Evolutionary conservation across 1,140 invertebrate species (phyloP).

Genomic region (Pemphigus obesinymphae): DNA sequence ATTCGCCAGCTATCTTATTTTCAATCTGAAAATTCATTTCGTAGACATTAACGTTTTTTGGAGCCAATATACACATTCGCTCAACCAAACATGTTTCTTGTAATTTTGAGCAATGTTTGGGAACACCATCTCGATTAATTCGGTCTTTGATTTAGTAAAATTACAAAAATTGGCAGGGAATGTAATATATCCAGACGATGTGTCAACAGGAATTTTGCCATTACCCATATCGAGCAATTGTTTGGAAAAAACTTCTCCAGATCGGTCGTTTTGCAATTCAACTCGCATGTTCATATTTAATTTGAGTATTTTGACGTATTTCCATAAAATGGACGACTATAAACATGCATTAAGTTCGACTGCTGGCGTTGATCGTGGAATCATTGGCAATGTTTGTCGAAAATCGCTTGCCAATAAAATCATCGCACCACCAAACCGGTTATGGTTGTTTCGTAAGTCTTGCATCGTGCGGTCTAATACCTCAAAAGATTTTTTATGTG

Average conservation of each 20-base stretch:
- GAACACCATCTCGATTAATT: conserved; percentile 48
- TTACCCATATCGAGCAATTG: background rate
- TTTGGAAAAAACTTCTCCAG: conserved; percentile 1
- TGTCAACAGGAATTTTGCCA: background rate
- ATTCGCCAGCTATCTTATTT: conserved; percentile 43
- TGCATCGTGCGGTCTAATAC: conserved; percentile 47
- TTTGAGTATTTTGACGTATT: conserved; percentile 14
- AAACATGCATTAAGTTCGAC: conserved; percentile 50
- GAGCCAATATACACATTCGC: conserved; percentile 49
- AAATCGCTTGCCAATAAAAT: conserved; percentile 50
- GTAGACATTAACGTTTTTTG: conserved; percentile 50
- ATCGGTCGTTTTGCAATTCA: no score
- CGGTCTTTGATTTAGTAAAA: conserved; percentile 30
- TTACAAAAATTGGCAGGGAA: background rate
- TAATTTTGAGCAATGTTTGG: conserved; percentile 47
- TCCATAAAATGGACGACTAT: conserved; percentile 48
- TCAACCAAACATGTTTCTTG: no score
- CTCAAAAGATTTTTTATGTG: conserved; percentile 48
- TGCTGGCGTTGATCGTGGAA: conserved; percentile 47
- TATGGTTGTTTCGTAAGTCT: conserved; percentile 8
- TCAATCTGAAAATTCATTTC: conserved; percentile 40
- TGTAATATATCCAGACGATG: background rate
- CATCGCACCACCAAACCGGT: conserved; percentile 45
- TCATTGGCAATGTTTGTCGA: conserved; percentile 51
- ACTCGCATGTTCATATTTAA: background rate